Evolutionary conservation across 2,113 vertebrate species (phyloP).

Genomic region (Megaleporinus macrocephalus): DNA sequence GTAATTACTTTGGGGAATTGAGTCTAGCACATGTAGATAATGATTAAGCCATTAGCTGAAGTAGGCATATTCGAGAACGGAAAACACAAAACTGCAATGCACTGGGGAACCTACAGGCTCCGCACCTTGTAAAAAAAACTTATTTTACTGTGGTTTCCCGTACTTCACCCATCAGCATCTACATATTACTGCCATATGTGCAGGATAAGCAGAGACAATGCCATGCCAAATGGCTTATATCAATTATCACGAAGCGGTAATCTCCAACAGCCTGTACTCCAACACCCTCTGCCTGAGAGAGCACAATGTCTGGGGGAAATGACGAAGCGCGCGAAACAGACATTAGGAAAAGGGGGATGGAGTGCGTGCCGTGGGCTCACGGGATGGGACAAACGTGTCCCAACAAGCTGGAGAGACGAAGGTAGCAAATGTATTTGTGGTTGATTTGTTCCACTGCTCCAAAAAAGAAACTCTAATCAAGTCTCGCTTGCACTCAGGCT

Average conservation of each 20-base stretch:
- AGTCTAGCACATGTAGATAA: too few relatives aligned
- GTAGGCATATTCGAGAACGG: too few relatives aligned
- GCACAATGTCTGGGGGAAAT: slow-evolving; percentile 54
- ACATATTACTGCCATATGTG: slow-evolving; percentile 68
- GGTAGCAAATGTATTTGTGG: slow-evolving; percentile 60
- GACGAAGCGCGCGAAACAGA: slow-evolving; percentile 61
- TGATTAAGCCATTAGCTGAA: not conserved
- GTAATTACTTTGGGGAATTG: too few relatives aligned
- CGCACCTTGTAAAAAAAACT: slow-evolving; percentile 37
- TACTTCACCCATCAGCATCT: slow-evolving; percentile 52
- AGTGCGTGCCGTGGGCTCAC: slow-evolving; percentile 40
- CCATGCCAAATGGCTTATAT: slow-evolving; percentile 68
- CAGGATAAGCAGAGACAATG: slow-evolving; percentile 37
- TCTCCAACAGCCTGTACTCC: slow-evolving; percentile 52
- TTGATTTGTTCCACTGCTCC: slow-evolving; percentile 55
- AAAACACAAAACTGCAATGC: not conserved
- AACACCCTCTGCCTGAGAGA: slow-evolving; percentile 64
- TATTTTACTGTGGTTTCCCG: slow-evolving; percentile 60
- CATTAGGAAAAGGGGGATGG: slow-evolving; percentile 16
- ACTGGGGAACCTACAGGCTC: not conserved
- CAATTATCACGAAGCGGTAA: slow-evolving; percentile 61
- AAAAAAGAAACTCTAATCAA: slow-evolving; percentile 53
- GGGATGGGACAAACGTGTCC: slow-evolving; percentile 41
- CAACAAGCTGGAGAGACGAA: slow-evolving; percentile 59
- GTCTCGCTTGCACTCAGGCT: slow-evolving; percentile 27